Evolutionary conservation across 2,797 vertebrate genomes (phyloP), one percentile per base, ranked within the genome.

Genomic region (Enteromius treurensis): DNA sequence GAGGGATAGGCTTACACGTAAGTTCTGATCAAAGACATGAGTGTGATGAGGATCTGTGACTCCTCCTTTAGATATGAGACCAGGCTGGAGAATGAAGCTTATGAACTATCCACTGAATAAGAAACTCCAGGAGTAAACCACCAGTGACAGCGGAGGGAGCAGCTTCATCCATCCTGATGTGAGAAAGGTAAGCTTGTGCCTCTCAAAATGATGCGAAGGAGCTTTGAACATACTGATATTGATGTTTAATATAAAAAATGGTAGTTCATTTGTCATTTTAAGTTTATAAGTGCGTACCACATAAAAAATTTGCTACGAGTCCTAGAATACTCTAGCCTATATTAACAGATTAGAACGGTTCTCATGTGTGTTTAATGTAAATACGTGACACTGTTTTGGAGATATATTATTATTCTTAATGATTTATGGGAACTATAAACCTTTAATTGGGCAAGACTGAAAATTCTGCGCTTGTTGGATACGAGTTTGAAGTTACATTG

Each of bases 1-100:
- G 71, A 68, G 80, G 88, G 85, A 93, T 93, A 89, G 90, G 81
- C 90, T 95, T 94, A 92, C 93, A 80, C 80, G 64, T 87, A 84
- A 90, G 86, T 81, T 84, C 87, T 84, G 85, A 88, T 88, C 86
- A 86, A 84, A 86, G 53, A 86, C 81, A 84, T 80, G 88, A 83
- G 81, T 77, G 37, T 70, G 82, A 55, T 79, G 81, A 68, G 77
- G 65, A 67, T 77, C 53, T 84, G 42, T 85, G 90, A 92, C 92
- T 91, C 92, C 91, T 90, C 91, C 91, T 89, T 92, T 88, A 84
- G 88, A 88, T 70, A 73, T 42, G 74, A 87, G 84, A 85, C 88
- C 85, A 87, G 86, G 75, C 79, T 86, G 84, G 73, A 88, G 78
- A 77, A 64, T 74, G 37, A 60, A 78, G 51, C 68, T 86, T 91